Evolutionary conservation across 2,888 invertebrate species (phyloP), one percentile per base, ranked within the genome.

Genomic region (Cataglyphis rosenhaueri): DNA sequence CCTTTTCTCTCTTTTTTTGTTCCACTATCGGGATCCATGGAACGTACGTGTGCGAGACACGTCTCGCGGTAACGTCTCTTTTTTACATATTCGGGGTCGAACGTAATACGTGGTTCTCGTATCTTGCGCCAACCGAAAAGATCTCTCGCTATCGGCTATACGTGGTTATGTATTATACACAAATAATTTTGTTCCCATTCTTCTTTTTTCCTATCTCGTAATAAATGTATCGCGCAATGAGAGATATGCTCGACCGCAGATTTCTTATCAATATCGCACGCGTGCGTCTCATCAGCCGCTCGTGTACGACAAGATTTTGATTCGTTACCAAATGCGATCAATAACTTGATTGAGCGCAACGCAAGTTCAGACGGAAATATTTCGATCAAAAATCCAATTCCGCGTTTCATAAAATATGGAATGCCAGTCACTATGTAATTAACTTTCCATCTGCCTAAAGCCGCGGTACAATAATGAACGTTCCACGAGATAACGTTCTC

Each of bases 351-450:
- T 12, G 18, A 6, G 32, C 52, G 41, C 25, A 15, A 21, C n/a
- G n/a, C 68, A 55, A 44, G 15, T 25, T 0, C 41, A 15, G 32
- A 8, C 52, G 35, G 61, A 71, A 70, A 79, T 79, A 59, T 79
- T 59, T 61, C 59, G 78, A 79, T 79, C 78, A 79, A 79, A 81
- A 75, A 81, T 81, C 62, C 62, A 81, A 81, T 81, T 62, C 29
- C 74, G 35, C 78, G 44, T 70, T 59, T 44, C 59, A 79, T 79
- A 79, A 79, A 79, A 79, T 79, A 79, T 79, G 78, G 70, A 79
- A 79, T 79, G 70, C 78, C 70, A 15, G 59, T 79, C 70, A 79
- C 78, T 79, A 61, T 59, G 78, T 79, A 79, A 76, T 76, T 76
- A 76, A 76, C 76, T 76, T 76, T 76, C 55, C 65, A 65, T 52